Base-by-base conservation (phyloP, 2,797 vertebrate genomes). In the Octomys mimax region DNA sequence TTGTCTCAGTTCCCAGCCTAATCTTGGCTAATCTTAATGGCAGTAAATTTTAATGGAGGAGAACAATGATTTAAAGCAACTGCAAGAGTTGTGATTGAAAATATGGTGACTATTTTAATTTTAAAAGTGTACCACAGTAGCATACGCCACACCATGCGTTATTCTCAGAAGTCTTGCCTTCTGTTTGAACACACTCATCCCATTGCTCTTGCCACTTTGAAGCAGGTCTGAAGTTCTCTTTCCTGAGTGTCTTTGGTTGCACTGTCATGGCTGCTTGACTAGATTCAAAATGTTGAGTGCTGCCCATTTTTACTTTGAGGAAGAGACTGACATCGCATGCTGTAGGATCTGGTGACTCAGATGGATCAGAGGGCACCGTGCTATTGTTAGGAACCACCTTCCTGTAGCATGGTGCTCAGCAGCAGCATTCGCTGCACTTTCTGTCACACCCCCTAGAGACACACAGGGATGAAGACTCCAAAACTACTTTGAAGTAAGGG, bases 11-110 rank as follows among this genome's bases (percentile, higher is more conserved):
- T 82, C 21, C 59, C 7, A 91, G 33, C 2, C 49, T 78, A 49
- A 90, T 64, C 8, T 75, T 75, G 49, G 39, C 59, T 19, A 31
- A 33, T 84, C 8, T 87, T 92, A 70, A 77, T 87, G 49, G 86
- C 26, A 92, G 2, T 31, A 89, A 33, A 22, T 9, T 12, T 92
- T 73, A 78, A 84, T 78, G 21, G 14, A 6, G 28, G 22, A 6
- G 28, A 78, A 73, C 59, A 52, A 87, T 89, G 71, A 73, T 42
- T 79, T 31, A 66, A 26, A 16, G 22, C 5, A 75, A 42, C 22
- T 46, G 5, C 26, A 46, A 12, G 22, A 75, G 71, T 22, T 24
- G 10, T 46, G 39, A 46, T 75, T 22, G 22, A 42, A 42, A 75
- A 42, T 3, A 46, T 12, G 24, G 71, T 73, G 39, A 39, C 11